Evolutionary conservation across 1,140 invertebrate species (phyloP).

Genomic region (Sweltsa coloradensis): DNA sequence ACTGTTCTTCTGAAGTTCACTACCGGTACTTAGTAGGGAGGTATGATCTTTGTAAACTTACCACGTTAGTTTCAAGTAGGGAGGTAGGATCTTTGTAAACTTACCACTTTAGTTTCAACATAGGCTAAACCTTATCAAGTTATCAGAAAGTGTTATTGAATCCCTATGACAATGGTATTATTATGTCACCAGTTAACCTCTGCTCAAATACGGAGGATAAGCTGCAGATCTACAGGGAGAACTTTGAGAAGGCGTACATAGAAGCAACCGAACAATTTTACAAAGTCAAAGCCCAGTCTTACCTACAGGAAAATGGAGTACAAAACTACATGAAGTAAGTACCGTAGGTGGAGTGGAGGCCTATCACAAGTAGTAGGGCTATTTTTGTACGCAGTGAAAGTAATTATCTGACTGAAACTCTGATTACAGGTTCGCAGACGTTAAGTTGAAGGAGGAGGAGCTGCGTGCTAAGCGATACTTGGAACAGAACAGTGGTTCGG

Average conservation of each 20-base stretch:
- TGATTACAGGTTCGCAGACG: too few relatives aligned
- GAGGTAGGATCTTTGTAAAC: too few relatives aligned
- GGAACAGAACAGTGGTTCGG: constrained; percentile 78
- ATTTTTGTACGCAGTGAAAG: too few relatives aligned
- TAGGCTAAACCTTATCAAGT: too few relatives aligned
- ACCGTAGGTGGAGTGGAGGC: too few relatives aligned
- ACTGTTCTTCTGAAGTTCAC: too few relatives aligned
- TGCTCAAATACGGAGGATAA: constrained; percentile 88
- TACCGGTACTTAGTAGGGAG: too few relatives aligned
- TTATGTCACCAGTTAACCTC: constrained; percentile 90
- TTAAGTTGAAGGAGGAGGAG: constrained; percentile 92
- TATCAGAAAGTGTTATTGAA: not conserved
- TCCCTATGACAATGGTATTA: constrained; percentile 24
- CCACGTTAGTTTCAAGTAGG: too few relatives aligned
- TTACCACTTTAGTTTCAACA: too few relatives aligned
- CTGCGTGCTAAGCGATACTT: constrained; percentile 84
- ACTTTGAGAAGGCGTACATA: constrained; percentile 94
- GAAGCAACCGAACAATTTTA: constrained; percentile 91
- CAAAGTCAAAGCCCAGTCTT: constrained; percentile 78
- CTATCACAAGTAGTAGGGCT: too few relatives aligned
- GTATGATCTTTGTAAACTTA: too few relatives aligned
- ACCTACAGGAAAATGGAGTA: constrained; percentile 83
- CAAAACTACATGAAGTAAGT: constrained; percentile 96
- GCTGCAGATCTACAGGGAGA: constrained; percentile 89
- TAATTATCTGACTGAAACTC: too few relatives aligned